Conservation (phyloP, 2,888 invertebrate species). For the Ornithoptera alexandrae region DNA sequence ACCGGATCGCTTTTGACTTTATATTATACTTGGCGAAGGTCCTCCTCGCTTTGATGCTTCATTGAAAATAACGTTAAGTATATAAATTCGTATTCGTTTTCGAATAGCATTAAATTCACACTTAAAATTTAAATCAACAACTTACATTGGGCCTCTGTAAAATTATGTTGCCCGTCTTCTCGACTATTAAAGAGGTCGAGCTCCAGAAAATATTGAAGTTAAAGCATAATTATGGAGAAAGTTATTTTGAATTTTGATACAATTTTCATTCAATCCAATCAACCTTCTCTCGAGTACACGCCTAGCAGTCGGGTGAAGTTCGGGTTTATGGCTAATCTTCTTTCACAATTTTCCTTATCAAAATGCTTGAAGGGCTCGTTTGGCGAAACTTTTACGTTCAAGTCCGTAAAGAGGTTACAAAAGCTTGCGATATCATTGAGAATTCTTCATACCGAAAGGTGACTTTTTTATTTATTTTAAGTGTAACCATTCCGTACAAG, state of each 20-base stretch:
- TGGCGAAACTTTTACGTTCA: conserved; percentile 16
- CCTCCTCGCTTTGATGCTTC: not conserved
- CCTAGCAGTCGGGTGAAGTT: conserved; percentile 15
- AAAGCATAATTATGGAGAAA: conserved; percentile 17
- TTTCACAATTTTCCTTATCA: conserved; percentile 27
- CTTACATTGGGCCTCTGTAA: not conserved
- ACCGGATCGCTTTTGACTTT: no score
- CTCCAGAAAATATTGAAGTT: conserved; percentile 9
- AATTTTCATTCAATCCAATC: conserved; percentile 23
- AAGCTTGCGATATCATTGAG: conserved; percentile 23
- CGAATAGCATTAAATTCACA: not conserved
- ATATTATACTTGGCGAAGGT: not conserved
- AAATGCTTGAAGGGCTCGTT: conserved; percentile 22
- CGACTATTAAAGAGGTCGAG: not conserved
- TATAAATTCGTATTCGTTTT: not conserved
- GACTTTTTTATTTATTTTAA: conserved; percentile 9
- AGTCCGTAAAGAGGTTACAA: conserved; percentile 19
- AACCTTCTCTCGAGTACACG: conserved; percentile 21
- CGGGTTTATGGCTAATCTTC: conserved; percentile 25
- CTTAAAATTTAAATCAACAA: not conserved
- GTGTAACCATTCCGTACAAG: not conserved
- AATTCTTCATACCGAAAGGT: conserved; percentile 9
- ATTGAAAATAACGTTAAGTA: not conserved
- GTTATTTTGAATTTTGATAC: conserved; percentile 20
- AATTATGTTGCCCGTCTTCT: not conserved